phyloP scores from a whole-genome alignment of 2,113 vertebrate species.

The Corydoras sp. region DNA sequence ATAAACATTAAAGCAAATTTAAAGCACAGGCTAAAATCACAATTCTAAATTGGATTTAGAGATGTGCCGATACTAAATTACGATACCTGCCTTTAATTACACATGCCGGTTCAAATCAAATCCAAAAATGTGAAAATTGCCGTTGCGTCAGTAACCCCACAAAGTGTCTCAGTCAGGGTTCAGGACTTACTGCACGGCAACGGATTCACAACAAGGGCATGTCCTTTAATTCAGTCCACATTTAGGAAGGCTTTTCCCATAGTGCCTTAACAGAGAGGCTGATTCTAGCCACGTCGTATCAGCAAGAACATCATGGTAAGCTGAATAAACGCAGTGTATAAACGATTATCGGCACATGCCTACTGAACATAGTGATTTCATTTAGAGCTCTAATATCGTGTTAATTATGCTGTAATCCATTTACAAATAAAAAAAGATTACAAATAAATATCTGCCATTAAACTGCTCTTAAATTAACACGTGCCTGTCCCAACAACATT shows the following conservation, averaged over 20 bases:
- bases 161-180: no score
- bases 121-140: no score
- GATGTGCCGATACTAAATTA: slow-evolving; percentile 12
- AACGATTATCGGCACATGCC: not conserved
- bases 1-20: not conserved
- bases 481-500: slow-evolving; percentile 11
- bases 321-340: not conserved
- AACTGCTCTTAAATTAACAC: slow-evolving; percentile 2
- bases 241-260: no score
- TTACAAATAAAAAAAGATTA: slow-evolving; percentile 1
- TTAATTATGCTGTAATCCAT: not conserved
- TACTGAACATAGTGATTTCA: not conserved
- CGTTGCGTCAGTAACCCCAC: no score
- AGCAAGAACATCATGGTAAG: no score
- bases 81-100: not conserved
- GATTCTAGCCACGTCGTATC: no score
- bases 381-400: not conserved
- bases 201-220: no score
- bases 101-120: no score
- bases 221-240: no score
- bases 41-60: not conserved
- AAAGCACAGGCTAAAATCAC: slow-evolving; percentile 15
- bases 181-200: no score
- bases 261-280: no score
- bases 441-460: not conserved